A percentile compares a stretch with the other conserved stretches of the same genome.
Conservation (phyloP, 2,113 vertebrate species). For the Notarius quadriscutis region DNA sequence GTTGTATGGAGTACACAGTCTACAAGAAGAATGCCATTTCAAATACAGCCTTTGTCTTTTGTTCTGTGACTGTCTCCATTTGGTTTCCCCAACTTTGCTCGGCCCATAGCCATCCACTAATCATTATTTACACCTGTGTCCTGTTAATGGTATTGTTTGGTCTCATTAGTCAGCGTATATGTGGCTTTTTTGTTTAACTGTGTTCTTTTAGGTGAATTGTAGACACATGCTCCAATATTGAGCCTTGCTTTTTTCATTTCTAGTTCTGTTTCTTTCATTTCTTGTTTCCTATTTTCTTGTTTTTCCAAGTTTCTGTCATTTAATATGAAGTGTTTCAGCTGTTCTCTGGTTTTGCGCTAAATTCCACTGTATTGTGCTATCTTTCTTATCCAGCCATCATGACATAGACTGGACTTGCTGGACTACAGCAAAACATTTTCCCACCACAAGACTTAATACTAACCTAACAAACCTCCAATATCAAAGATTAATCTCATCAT, state of each 20-base stretch:
- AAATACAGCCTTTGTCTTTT: neutral
- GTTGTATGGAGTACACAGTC: neutral
- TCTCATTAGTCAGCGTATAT: neutral
- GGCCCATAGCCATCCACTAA: neutral
- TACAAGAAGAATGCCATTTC: neutral
- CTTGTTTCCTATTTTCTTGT: neutral
- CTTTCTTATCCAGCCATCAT: neutral
- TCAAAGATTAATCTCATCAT: constrained; percentile 24
- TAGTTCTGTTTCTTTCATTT: neutral
- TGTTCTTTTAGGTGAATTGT: neutral
- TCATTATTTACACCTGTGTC: neutral
- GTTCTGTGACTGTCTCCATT: neutral
- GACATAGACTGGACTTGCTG: neutral
- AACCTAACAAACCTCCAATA: neutral
- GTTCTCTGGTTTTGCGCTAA: neutral
- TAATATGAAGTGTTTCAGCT: neutral
- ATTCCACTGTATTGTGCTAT: neutral
- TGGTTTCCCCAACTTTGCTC: neutral
- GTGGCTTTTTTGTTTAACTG: neutral
- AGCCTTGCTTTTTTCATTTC: neutral
- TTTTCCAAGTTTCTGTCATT: neutral
- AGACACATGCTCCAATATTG: too few species aligned
- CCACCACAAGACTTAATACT: neutral
- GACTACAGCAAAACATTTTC: neutral
- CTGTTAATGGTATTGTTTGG: neutral